phyloP scores from a whole-genome alignment of 2,888 invertebrate genomes.

The Capitulum mitella region DNA sequence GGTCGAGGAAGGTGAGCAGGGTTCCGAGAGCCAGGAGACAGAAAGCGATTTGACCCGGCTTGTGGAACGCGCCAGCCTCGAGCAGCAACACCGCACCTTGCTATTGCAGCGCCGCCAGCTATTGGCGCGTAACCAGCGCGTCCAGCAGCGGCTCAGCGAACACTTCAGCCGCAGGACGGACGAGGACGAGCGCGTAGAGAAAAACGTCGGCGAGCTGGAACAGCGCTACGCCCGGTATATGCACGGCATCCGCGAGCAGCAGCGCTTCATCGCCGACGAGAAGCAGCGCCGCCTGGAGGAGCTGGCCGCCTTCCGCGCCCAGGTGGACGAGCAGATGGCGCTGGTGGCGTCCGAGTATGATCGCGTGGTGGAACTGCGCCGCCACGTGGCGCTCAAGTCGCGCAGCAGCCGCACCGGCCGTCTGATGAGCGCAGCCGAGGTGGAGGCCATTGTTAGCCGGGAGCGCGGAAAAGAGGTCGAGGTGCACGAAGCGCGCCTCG shows the following conservation, averaged over 20 bases:
- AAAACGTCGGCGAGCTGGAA: slow-evolving; percentile 12
- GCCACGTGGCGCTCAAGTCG: not conserved
- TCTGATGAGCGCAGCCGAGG: slow-evolving; percentile 29
- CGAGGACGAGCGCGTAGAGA: not conserved
- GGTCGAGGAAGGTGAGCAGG: too few relatives aligned
- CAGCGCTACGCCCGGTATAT: not conserved
- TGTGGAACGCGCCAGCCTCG: not conserved
- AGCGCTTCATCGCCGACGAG: not conserved
- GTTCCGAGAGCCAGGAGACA: too few relatives aligned
- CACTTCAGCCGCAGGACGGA: slow-evolving; percentile 9
- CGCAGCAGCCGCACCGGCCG: not conserved
- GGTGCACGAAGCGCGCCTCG: slow-evolving; percentile 41
- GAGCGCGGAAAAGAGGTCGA: slow-evolving; percentile 40
- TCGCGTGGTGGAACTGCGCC: not conserved
- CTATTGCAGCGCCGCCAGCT: not conserved
- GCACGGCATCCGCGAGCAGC: not conserved
- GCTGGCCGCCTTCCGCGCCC: not conserved
- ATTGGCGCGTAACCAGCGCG: not conserved
- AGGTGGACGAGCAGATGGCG: not conserved
- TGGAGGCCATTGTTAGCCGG: slow-evolving; percentile 40
- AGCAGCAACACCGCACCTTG: not conserved
- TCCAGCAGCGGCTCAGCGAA: slow-evolving; percentile 11
- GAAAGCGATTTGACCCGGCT: not conserved
- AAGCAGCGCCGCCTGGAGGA: slow-evolving; percentile 36
- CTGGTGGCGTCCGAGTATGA: not conserved